These are phyloP conservation scores for Anodontia alba DNA, from an alignment of 2,888 invertebrate species.

Conservation along the genomic window DNA sequence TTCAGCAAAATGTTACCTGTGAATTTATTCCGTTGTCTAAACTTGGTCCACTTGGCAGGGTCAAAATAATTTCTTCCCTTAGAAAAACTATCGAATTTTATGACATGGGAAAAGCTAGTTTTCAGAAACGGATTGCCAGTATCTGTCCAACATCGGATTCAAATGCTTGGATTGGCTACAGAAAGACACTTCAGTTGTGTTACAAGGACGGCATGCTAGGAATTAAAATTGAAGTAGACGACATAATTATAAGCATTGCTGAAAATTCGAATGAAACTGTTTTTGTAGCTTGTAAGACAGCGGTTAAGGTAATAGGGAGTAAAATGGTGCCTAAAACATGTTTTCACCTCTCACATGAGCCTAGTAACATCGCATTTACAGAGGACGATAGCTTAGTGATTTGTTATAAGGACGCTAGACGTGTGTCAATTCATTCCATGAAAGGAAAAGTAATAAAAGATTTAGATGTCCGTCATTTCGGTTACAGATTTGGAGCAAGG, in stretches of 20 bases:
- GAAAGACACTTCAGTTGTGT: slow-evolving; percentile 50
- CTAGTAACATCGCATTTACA: slow-evolving; percentile 50
- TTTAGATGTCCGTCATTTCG: slow-evolving; percentile 51
- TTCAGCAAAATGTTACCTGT: slow-evolving; percentile 36
- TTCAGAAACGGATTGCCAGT: slow-evolving; percentile 37
- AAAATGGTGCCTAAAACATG: slow-evolving; percentile 35
- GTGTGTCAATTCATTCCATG: slow-evolving; percentile 44
- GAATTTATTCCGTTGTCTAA: slow-evolving; percentile 36
- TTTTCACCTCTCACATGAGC: slow-evolving; percentile 46
- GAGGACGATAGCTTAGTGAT: slow-evolving; percentile 41
- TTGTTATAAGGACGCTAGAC: slow-evolving; percentile 49
- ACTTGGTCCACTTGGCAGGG: slow-evolving; percentile 32
- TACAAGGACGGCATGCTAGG: slow-evolving; percentile 49
- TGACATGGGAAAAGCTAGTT: slow-evolving; percentile 37
- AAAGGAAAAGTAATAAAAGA: slow-evolving; percentile 49
- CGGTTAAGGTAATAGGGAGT: slow-evolving; percentile 37
- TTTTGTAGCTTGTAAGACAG: slow-evolving; percentile 46
- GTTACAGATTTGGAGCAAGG: slow-evolving; percentile 50
- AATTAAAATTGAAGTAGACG: slow-evolving; percentile 36
- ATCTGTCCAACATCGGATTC: slow-evolving; percentile 39
- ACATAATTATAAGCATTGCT: slow-evolving; percentile 33
- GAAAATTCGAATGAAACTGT: slow-evolving; percentile 40
- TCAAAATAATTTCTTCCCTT: slow-evolving; percentile 35
- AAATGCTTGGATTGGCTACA: slow-evolving; percentile 55
- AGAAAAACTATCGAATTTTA: slow-evolving; percentile 34